Conservation (phyloP, 2,113 vertebrate species). For the Lagopus leucura region DNA sequence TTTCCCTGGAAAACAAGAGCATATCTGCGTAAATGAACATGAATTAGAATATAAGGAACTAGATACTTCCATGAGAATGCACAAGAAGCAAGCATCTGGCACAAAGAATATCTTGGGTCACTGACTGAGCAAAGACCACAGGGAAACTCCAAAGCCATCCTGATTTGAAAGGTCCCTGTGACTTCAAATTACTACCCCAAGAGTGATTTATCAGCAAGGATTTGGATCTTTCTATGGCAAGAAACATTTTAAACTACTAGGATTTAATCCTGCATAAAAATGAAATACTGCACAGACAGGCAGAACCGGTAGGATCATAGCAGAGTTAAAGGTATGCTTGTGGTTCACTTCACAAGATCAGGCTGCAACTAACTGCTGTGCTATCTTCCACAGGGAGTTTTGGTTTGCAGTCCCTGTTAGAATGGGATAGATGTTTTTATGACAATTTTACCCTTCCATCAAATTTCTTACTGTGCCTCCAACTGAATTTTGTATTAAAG, state of each 20-base stretch:
- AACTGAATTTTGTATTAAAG: not conserved
- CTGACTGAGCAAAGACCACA: not conserved
- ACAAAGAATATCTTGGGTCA: not conserved
- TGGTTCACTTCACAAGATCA: not conserved
- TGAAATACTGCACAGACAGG: not conserved
- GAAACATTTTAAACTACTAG: not conserved
- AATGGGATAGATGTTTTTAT: not conserved
- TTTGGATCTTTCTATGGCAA: not conserved
- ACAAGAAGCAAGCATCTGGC: not conserved
- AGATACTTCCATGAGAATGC: not conserved
- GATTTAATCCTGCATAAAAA: not conserved
- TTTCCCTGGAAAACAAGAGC: not conserved
- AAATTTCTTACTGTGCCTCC: not conserved
- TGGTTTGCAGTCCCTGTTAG: not conserved
- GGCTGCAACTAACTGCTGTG: not conserved
- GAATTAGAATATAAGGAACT: not conserved
- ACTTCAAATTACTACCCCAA: not conserved
- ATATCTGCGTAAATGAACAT: not conserved
- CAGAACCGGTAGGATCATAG: not conserved
- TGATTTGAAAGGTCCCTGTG: not conserved
- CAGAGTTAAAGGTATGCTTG: not conserved
- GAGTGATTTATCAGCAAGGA: not conserved
- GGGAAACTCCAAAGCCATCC: not conserved
- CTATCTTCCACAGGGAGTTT: not conserved
- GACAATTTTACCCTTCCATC: not conserved